Evolutionary conservation across 2,113 vertebrate species (phyloP), one percentile per base, ranked within the genome.

Genomic region (Campylorhamphus procurvoides): DNA sequence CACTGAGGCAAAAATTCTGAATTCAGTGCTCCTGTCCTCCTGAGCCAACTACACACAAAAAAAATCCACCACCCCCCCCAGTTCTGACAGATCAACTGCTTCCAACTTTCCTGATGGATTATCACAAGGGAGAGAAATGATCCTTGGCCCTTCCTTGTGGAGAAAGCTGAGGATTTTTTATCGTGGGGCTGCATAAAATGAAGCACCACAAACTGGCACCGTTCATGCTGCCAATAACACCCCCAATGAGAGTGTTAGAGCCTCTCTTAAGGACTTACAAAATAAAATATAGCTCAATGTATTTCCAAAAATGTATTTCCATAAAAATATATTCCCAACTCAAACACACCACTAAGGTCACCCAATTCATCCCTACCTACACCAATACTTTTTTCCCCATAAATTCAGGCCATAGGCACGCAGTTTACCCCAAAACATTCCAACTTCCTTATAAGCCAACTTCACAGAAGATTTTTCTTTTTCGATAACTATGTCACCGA

Each of bases 21-120:
- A 71, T 90, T 60, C 93, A 90, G 37, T 2, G 53, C 73, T 81
- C 64, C 28, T 14, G 23, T 40, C 78, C 27, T 49, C 44, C 80
- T 40, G 64, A 80, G 83, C 72, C 83, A 93, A 39, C 1, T 7
- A 12, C 46, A 24, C 47, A 58, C 18, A 64, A 92, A 40, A 18
- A 62, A 50, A 58, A 55, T 14, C 1, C 4, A 46, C 1, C 4
- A 46, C 37, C 4, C 4, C 9, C 4, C 12, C 7, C 31, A 85
- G 1, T 55, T 62, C 10, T 22, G 84, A 46, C 64, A 74, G 25
- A 77, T 33, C 31, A 28, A 2, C 31, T 4, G 9, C 53, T 81
- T 92, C 55, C 50, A 93, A 9, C 63, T 78, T 86, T 69, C 60
- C 49, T n/a, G 42, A 71, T 83, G 20, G 83, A 77, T 62, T 92